These are phyloP conservation scores for Athalia rosae DNA, from an alignment of 2,888 invertebrate genomes.

Conservation along the genomic window DNA sequence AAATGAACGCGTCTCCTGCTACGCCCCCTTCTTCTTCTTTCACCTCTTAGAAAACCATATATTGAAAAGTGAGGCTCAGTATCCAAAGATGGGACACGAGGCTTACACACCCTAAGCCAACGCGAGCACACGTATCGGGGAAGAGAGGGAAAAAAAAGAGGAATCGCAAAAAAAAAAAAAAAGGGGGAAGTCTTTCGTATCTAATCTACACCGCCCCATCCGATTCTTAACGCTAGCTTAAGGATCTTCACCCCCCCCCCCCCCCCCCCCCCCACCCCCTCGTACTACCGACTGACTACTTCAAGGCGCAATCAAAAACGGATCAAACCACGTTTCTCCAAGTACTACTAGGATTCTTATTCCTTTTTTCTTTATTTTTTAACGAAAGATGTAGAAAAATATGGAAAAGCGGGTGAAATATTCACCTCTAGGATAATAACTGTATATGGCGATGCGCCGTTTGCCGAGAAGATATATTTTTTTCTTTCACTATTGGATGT, in stretches of 20 bases:
- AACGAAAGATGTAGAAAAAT: too few species aligned
- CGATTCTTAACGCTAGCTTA: background rate
- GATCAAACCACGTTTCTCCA: conserved; percentile 33
- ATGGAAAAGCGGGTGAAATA: too few species aligned
- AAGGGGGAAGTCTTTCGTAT: background rate
- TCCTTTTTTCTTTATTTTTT: too few species aligned
- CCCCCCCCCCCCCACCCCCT: background rate
- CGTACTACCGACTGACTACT: conserved; percentile 50
- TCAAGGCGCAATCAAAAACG: conserved; percentile 49
- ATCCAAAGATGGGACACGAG: conserved; percentile 31
- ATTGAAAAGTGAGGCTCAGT: conserved; percentile 40
- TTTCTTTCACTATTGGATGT: too few species aligned
- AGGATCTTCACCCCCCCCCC: background rate
- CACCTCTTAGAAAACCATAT: conserved; percentile 2
- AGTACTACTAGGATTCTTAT: too few species aligned
- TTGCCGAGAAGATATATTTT: too few species aligned
- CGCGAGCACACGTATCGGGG: background rate
- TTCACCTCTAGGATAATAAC: too few species aligned
- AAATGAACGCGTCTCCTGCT: conserved; percentile 11
- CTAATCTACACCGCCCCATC: background rate
- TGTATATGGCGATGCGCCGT: too few species aligned
- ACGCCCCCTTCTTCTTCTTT: background rate
- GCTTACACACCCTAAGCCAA: conserved; percentile 32
- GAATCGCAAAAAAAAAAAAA: background rate
- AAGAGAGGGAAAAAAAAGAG: background rate